A percentile compares a stretch with the other conserved stretches of the same genome.
phyloP scores from a whole-genome alignment of 2,888 invertebrate genomes.

The Caenorhabditis imperialis region DNA sequence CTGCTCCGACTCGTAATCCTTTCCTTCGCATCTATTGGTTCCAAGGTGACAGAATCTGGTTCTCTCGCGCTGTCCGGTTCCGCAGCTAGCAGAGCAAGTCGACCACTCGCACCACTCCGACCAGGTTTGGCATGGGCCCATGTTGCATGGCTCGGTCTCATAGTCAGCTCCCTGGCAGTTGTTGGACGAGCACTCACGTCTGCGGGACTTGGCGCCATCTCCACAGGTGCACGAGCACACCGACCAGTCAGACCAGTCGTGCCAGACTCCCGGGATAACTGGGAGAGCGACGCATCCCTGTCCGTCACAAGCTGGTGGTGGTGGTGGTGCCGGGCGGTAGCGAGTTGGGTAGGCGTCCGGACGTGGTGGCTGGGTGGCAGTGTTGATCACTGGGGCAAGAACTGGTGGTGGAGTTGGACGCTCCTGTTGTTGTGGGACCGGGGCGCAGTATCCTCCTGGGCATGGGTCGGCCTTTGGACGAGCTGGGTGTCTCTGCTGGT shows the following conservation, averaged over 20 bases:
- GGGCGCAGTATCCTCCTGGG: constrained; percentile 64
- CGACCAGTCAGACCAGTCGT: constrained; percentile 73
- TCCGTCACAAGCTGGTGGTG: constrained; percentile 68
- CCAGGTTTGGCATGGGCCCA: constrained; percentile 73
- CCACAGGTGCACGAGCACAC: constrained; percentile 71
- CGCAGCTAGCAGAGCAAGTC: constrained; percentile 65
- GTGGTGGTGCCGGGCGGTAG: constrained; percentile 70
- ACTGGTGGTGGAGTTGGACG: constrained; percentile 65
- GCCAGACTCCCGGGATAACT: constrained; percentile 59
- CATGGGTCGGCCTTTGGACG: constrained; percentile 68
- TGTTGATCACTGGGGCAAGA: constrained; percentile 55
- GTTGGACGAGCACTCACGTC: constrained; percentile 66
- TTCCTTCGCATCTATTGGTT: constrained; percentile 72
- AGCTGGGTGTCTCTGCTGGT: constrained; percentile 70
- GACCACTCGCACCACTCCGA: constrained; percentile 75
- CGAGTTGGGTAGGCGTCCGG: constrained; percentile 54
- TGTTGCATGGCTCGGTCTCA: constrained; percentile 66
- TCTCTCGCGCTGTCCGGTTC: constrained; percentile 65
- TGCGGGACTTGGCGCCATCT: constrained; percentile 66
- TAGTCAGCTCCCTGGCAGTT: constrained; percentile 69
- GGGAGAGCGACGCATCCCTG: constrained; percentile 63
- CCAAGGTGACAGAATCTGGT: constrained; percentile 72
- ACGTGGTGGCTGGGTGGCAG: constrained; percentile 57
- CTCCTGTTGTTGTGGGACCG: constrained; percentile 40
- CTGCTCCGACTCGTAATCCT: constrained; percentile 65